A percentile compares a stretch with the other conserved stretches of the same genome.
Conservation (phyloP, 1,140 invertebrate genomes). For the Mycetomoellerius zeteki region DNA sequence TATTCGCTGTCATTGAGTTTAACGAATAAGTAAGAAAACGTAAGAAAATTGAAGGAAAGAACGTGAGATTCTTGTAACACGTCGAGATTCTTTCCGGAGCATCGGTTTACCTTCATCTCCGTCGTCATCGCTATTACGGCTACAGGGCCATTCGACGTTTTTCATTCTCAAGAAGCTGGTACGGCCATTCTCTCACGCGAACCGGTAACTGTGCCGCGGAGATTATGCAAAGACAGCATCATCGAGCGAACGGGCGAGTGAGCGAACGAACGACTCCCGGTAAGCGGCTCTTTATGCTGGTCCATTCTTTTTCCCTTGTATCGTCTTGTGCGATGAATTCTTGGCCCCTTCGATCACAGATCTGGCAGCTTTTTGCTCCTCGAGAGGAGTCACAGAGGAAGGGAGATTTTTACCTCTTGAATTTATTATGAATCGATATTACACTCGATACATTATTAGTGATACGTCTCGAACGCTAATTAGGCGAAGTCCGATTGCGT, state of each 20-base stretch:
- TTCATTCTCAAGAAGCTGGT: conserved; percentile 50
- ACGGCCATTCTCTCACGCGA: conserved; percentile 61
- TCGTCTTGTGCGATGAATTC: conserved; percentile 30
- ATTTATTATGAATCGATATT: conserved; percentile 42
- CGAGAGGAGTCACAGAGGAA: neutral
- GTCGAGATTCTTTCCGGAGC: conserved; percentile 24
- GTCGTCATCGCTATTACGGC: conserved; percentile 41
- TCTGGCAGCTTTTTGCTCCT: conserved; percentile 26
- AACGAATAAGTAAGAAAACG: conserved; percentile 6
- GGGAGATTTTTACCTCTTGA: conserved; percentile 35
- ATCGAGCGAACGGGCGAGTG: conserved; percentile 49
- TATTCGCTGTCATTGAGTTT: neutral
- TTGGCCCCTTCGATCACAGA: conserved; percentile 38
- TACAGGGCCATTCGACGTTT: conserved; percentile 49
- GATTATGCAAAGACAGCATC: conserved; percentile 63
- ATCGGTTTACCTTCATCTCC: conserved; percentile 26
- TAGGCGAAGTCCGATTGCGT: conserved; percentile 44
- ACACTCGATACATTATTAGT: conserved; percentile 45
- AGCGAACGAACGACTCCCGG: conserved; percentile 28
- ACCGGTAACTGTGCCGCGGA: conserved; percentile 58
- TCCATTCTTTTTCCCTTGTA: conserved; percentile 29
- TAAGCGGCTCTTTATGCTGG: conserved; percentile 45
- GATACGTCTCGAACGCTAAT: conserved; percentile 57
- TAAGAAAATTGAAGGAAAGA: conserved; percentile 12
- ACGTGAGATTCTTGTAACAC: neutral